Evolutionary conservation across 2,113 vertebrate species (phyloP), one percentile per base, ranked within the genome.

Genomic region (Phalacrocorax carbo): DNA sequence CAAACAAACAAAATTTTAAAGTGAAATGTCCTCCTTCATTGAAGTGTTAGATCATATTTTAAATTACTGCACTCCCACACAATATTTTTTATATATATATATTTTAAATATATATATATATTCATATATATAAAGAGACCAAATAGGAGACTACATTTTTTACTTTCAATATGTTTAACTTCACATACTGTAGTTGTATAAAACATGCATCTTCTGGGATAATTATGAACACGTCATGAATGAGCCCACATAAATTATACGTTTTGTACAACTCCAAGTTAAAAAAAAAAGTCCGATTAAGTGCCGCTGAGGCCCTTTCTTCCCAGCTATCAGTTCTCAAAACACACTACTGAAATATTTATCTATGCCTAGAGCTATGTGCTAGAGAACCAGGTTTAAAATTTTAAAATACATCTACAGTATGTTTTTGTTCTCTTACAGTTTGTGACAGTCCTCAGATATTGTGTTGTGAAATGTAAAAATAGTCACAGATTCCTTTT

Each of bases 181-280:
- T 95, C 92, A 83, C 97, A 98, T 98, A 98, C 98, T 98, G 97
- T 98, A 98, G 98, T 98, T 98, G 97, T 97, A 98, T 96, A 98
- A 99, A 99, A 99, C 98, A 99, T 98, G 99, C 98, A 99, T 96
- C 98, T 98, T 98, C 98, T 98, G 99, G 98, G 98, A 97, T 98
- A 97, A 98, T 98, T 97, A 98, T 98, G 98, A 98, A 98, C 98
- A 98, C 95, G 98, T 98, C 98, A 98, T 98, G 98, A 98, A 97
- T 96, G 97, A 98, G 97, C 98, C 98, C 98, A 98, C 98, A 98
- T 98, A 98, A 99, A 99, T 98, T 98, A 98, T 98, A 97, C 93
- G 97, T 96, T 98, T 98, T 98, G 97, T 98, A 99, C 98, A 98
- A 98, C 89, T 97, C 86, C 98, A 98, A 98, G 98, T 98, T 98